phyloP scores from a whole-genome alignment of 2,797 vertebrate species.

The Falco columbarius region DNA sequence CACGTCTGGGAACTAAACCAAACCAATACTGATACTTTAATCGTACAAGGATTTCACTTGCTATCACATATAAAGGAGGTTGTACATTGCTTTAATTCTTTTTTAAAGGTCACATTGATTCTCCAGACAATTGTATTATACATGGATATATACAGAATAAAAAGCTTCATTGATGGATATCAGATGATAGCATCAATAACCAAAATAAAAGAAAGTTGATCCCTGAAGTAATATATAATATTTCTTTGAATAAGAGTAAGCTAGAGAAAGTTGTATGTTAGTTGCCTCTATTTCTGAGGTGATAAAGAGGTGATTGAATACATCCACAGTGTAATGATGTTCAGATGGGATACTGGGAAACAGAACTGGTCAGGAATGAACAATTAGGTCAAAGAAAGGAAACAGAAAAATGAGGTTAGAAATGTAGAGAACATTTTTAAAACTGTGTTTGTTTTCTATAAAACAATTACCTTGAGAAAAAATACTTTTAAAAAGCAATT shows the following conservation, averaged over 20 bases:
- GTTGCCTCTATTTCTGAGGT: background rate
- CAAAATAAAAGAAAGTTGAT: background rate
- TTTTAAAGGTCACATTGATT: background rate
- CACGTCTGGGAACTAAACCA: background rate
- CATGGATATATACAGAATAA: background rate
- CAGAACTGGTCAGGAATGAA: background rate
- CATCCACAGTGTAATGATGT: background rate
- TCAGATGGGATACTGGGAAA: slow-evolving; percentile 3
- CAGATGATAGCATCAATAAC: slow-evolving; percentile 7
- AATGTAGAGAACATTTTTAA: background rate
- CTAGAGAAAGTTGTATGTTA: background rate
- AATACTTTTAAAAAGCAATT: background rate
- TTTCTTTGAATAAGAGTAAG: background rate
- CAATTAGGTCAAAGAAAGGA: slow-evolving; percentile 9
- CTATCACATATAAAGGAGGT: background rate
- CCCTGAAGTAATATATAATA: background rate
- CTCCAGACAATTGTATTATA: background rate
- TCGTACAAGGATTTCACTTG: background rate
- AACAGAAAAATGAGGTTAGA: background rate
- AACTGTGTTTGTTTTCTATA: background rate
- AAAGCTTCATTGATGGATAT: slow-evolving; percentile 15
- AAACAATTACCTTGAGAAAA: background rate
- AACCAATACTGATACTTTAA: background rate
- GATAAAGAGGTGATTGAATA: background rate
- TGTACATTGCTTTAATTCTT: background rate